Evolutionary conservation across 1,140 invertebrate species (phyloP).

Genomic region (Hycleus phaleratus): DNA sequence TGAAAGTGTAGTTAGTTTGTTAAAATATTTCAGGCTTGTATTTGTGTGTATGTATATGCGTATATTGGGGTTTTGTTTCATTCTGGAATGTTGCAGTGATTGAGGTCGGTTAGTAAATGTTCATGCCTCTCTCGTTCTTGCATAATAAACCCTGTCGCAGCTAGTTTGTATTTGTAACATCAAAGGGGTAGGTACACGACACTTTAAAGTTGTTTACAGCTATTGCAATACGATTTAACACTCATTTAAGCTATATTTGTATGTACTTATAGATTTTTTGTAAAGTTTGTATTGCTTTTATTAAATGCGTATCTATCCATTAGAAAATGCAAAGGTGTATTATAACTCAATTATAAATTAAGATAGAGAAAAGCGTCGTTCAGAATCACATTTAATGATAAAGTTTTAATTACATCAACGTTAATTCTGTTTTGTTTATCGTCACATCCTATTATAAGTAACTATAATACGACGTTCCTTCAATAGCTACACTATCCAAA

Average conservation of each 20-base stretch:
- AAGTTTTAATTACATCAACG: constrained; percentile 3
- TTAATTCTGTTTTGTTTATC: constrained; percentile 1
- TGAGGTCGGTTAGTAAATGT: constrained; percentile 11
- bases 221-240: constrained; percentile 8
- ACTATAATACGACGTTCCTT: too few species aligned
- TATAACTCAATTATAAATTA: constrained; percentile 5
- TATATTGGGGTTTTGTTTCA: too few species aligned
- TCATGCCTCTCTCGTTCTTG: constrained; percentile 5
- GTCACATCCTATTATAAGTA: too few species aligned
- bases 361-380: neutral
- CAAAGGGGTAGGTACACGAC: constrained; percentile 6
- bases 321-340: neutral
- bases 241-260: neutral
- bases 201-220: constrained; percentile 14
- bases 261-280: too few species aligned
- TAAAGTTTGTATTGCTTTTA: neutral
- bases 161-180: constrained; percentile 11
- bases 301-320: neutral
- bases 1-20: too few species aligned
- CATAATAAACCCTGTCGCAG: constrained; percentile 12
- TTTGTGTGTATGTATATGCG: too few species aligned
- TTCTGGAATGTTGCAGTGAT: constrained; percentile 12
- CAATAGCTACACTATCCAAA: too few species aligned
- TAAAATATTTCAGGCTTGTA: too few species aligned
- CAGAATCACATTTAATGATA: constrained; percentile 1